phyloP scores from a whole-genome alignment of 1,140 invertebrate genomes.

The Laupala kohalensis region DNA sequence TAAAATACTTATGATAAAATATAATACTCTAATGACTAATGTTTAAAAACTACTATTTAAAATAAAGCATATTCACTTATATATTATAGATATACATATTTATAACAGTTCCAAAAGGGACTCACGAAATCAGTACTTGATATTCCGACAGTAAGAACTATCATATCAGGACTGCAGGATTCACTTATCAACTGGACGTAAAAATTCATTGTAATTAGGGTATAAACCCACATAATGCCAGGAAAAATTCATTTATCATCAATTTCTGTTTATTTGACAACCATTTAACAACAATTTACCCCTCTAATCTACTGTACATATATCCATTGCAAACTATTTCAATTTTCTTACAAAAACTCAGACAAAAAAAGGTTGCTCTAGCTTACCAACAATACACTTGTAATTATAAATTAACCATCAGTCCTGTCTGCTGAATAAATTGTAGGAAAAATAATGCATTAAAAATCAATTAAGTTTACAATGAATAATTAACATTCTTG shows the following conservation, averaged over 20 bases:
- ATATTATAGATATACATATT: neutral
- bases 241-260: neutral
- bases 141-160: too few relatives aligned
- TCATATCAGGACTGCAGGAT: too few relatives aligned
- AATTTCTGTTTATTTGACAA: neutral
- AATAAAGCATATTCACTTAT: neutral
- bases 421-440: neutral
- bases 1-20: too few relatives aligned
- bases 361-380: neutral
- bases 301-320: neutral
- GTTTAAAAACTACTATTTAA: neutral
- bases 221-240: neutral
- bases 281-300: neutral
- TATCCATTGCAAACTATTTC: neutral
- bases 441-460: neutral
- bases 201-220: neutral
- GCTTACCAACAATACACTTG: neutral
- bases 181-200: neutral
- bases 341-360: neutral
- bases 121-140: neutral
- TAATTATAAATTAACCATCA: neutral
- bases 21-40: too few relatives aligned
- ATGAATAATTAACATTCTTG: neutral
- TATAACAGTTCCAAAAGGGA: neutral
- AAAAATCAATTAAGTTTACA: neutral